These are phyloP conservation scores for Dolichoris vasculosae DNA, from an alignment of 1,140 invertebrate species.

Conservation along the genomic window DNA sequence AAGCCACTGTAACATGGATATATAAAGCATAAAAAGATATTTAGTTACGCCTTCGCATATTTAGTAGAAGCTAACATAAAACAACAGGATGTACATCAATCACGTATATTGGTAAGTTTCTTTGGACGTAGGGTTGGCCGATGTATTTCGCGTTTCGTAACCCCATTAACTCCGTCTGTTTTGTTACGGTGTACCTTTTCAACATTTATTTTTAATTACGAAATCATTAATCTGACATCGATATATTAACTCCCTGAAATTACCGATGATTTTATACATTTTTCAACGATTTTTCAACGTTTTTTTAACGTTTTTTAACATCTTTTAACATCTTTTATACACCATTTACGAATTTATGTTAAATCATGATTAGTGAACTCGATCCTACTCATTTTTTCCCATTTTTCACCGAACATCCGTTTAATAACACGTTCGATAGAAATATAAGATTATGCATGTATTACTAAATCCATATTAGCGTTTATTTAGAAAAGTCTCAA, in stretches of 20 bases:
- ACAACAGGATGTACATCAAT: constrained; percentile 4
- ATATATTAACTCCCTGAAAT: too few species aligned
- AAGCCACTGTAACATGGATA: background rate
- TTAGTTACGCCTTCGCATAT: background rate
- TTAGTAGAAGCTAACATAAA: background rate
- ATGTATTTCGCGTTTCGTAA: background rate
- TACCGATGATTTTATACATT: background rate
- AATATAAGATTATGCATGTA: background rate
- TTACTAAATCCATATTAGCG: background rate
- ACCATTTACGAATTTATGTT: too few species aligned
- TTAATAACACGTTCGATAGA: background rate
- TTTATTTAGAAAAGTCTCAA: background rate
- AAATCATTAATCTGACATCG: too few species aligned
- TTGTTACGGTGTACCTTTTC: background rate
- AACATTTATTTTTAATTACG: too few species aligned
- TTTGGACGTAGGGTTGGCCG: background rate
- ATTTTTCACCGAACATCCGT: background rate
- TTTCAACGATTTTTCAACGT: too few species aligned
- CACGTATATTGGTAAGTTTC: background rate
- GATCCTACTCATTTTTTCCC: too few species aligned
- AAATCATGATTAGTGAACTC: too few species aligned
- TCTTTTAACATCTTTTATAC: too few species aligned
- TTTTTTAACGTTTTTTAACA: too few species aligned
- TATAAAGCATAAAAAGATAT: background rate
- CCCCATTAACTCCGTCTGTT: background rate